Evolutionary conservation across 92 coral and sea anemone species (phyloP).

Genomic region (Pocillopora grandis): DNA sequence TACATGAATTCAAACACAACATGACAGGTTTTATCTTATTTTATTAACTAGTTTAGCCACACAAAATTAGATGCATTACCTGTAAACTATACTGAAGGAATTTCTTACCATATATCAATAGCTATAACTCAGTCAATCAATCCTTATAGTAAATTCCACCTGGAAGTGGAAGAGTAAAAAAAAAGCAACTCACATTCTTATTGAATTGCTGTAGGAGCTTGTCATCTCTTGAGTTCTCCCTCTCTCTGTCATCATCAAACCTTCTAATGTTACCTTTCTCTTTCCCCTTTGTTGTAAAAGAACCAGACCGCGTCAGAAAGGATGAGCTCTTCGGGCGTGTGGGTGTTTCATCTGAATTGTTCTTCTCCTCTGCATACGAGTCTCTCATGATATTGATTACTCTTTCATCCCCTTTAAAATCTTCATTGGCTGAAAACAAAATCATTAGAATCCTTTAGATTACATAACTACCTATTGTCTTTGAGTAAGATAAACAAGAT

Average conservation of each 20-base stretch:
- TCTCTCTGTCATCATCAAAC: conserved; percentile 59
- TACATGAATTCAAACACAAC: too few relatives aligned
- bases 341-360: conserved; percentile 49
- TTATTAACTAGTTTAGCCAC: too few relatives aligned
- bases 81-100: too few relatives aligned
- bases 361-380: conserved; percentile 62
- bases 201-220: conserved; percentile 53
- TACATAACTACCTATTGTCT: background rate
- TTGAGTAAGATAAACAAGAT: background rate
- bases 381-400: conserved; percentile 78
- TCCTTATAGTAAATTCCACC: too few relatives aligned
- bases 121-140: too few relatives aligned
- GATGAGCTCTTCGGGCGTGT: conserved; percentile 79
- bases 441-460: background rate
- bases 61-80: too few relatives aligned
- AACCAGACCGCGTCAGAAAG: conserved; percentile 57
- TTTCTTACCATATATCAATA: too few relatives aligned
- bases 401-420: conserved; percentile 81
- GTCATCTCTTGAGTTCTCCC: conserved; percentile 31
- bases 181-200: conserved; percentile 57
- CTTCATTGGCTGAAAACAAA: conserved; percentile 73
- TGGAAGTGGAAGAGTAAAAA: too few relatives aligned
- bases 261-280: conserved; percentile 44
- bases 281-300: conserved; percentile 55
- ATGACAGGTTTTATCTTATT: too few relatives aligned